Evolutionary conservation across 2,888 invertebrate species (phyloP).

Genomic region (Romanomermis culicivorax): DNA sequence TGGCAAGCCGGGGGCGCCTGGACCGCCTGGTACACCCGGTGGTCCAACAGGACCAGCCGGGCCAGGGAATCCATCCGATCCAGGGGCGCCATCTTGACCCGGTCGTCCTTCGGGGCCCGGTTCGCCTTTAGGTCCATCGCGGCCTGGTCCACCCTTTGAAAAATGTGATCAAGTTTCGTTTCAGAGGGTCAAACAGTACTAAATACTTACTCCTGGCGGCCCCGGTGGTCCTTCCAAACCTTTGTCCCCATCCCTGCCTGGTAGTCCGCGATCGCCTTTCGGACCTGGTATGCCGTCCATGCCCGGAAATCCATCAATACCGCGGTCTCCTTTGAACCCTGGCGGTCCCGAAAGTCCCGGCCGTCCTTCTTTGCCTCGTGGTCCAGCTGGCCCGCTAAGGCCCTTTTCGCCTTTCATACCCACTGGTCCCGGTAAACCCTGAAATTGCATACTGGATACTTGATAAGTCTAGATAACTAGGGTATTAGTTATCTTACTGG

Average conservation of each 20-base stretch:
- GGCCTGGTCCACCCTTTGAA: constrained; percentile 20
- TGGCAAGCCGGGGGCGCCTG: constrained; percentile 16
- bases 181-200: too few species aligned
- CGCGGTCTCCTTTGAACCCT: constrained; percentile 24
- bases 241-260: constrained; percentile 16
- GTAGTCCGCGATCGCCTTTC: constrained; percentile 4
- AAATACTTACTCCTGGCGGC: constrained; percentile 19
- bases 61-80: constrained; percentile 12
- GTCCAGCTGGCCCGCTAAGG: constrained; percentile 54
- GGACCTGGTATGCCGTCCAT: constrained; percentile 20
- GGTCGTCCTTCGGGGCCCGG: constrained; percentile 16
- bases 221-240: constrained; percentile 24
- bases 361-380: constrained; percentile 31
- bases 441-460: too few species aligned
- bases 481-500: constrained; percentile 19
- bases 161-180: not conserved
- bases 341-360: constrained; percentile 39
- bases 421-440: constrained; percentile 39
- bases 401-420: constrained; percentile 46
- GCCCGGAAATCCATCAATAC: constrained; percentile 28
- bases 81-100: constrained; percentile 13
- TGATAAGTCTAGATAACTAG: too few species aligned
- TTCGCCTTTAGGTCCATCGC: constrained; percentile 14
- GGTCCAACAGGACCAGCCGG: constrained; percentile 28
- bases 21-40: constrained; percentile 23